phyloP scores from a whole-genome alignment of 37 sponge, comb jelly and placozoan genomes.

The Agelas oroides region DNA sequence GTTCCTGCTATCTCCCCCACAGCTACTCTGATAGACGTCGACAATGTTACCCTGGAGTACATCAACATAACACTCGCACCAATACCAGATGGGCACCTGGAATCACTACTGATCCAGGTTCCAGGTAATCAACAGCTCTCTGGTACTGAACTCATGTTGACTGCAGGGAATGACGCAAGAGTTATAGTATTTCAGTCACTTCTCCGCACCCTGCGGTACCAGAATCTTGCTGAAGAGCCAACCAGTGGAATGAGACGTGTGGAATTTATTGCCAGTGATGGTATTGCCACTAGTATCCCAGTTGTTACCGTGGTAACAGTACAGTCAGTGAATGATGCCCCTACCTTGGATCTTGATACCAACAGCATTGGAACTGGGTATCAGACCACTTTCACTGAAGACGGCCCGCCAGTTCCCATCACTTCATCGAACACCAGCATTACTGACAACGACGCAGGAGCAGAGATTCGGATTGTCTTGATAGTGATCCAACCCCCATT shows the following conservation, averaged over 20 bases:
- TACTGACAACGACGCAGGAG: constrained; percentile 63
- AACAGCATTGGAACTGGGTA: constrained; percentile 38
- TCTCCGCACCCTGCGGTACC: constrained; percentile 53
- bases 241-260: constrained; percentile 39
- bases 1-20: constrained; percentile 15
- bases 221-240: constrained; percentile 77
- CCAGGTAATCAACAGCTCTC: too few relatives aligned
- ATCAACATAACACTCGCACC: constrained; percentile 32
- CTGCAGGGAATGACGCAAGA: not conserved
- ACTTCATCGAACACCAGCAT: constrained; percentile 67
- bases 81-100: constrained; percentile 30
- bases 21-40: constrained; percentile 58
- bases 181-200: constrained; percentile 29
- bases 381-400: constrained; percentile 59
- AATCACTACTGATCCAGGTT: not conserved
- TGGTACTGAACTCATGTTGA: not conserved
- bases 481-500: constrained; percentile 50
- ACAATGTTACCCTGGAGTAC: constrained; percentile 40
- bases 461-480: not conserved
- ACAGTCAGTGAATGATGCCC: constrained; percentile 64
- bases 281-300: constrained; percentile 30
- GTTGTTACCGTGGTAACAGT: constrained; percentile 30
- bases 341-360: constrained; percentile 64
- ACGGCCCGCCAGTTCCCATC: constrained; percentile 52
- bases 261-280: constrained; percentile 64